Base-by-base conservation (phyloP, 2,797 vertebrate species). In the Semotilus atromaculatus region DNA sequence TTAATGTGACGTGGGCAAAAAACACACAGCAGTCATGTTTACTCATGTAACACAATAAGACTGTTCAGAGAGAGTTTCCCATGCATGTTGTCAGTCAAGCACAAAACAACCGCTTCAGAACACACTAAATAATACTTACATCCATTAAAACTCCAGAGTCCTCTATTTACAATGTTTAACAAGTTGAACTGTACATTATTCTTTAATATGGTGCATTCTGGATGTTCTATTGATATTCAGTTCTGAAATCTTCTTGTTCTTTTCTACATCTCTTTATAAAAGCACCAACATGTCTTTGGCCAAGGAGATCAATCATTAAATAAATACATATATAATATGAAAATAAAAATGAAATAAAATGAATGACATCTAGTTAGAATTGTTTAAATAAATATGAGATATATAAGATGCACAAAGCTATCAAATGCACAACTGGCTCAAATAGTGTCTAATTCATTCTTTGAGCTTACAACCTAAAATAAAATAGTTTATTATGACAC, bases 111-210 rank as follows among this genome's bases (percentile, higher is more conserved):
- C 7, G 18, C 21, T 21, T 80, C 31, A 79, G 31, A 75, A 86
- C 75, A 85, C 31, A 84, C 51, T 75, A 43, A 80, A 80, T 40
- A 81, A 81, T 62, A 84, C 66, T 29, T 85, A 45, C 53, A 84
- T 55, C 73, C 58, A 83, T 72, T 82, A 55, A 38, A 29, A 74
- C 72, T 55, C 40, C 55, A n/a, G 23, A 48, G 79, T 85, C 62
- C 51, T 80, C 68, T 88, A 88, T 89, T 81, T 89, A 89, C 83
- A 87, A 48, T 34, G 29, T 80, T 48, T 11, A 31, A 72, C 48
- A 71, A 7, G 58, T 74, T 67, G 5, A 58, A 48, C 55, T 80
- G 45, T 83, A 26, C 53, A 81, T 48, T 77, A 26, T 78, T 71
- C 40, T 68, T 83, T 31, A 43, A 23, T 7, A 2, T 11, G 36